phyloP scores from a whole-genome alignment of 35 echinoderm and acorn worm species.

The Hemicentrotus pulcherrimus region DNA sequence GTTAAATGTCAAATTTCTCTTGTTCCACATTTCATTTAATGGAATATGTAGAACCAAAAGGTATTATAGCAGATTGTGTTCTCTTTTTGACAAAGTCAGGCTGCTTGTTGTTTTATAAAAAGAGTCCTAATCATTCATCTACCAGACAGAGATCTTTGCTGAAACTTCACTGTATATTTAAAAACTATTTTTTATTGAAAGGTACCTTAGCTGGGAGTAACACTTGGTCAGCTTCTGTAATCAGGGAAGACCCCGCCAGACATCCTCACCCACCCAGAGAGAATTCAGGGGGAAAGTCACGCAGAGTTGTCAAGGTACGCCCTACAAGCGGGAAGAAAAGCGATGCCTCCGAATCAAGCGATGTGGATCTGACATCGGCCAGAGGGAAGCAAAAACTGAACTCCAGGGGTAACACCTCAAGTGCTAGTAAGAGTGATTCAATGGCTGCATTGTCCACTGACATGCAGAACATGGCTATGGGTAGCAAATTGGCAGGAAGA shows the following conservation, averaged over 20 bases:
- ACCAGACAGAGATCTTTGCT: not conserved
- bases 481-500: not conserved
- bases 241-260: conserved; percentile 52
- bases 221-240: conserved; percentile 78
- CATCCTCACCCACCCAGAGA: conserved; percentile 86
- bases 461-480: not conserved
- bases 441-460: conserved; percentile 43
- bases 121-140: too few relatives aligned
- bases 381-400: conserved; percentile 9
- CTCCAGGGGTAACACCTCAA: not conserved
- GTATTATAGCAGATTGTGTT: too few relatives aligned
- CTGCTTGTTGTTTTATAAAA: too few relatives aligned
- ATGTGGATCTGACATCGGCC: conserved; percentile 46
- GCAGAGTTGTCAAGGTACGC: conserved; percentile 82
- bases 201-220: conserved; percentile 78
- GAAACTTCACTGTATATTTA: not conserved
- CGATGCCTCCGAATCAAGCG: conserved; percentile 38
- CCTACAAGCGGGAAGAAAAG: conserved; percentile 80
- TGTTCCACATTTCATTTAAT: too few relatives aligned
- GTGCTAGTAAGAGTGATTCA: conserved; percentile 44
- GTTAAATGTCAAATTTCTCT: too few relatives aligned
- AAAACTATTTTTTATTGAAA: not conserved
- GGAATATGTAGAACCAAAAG: too few relatives aligned
- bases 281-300: conserved; percentile 82
- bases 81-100: too few relatives aligned